Evolutionary conservation across 1,140 invertebrate species (phyloP).

Genomic region (Drosophila truncata): DNA sequence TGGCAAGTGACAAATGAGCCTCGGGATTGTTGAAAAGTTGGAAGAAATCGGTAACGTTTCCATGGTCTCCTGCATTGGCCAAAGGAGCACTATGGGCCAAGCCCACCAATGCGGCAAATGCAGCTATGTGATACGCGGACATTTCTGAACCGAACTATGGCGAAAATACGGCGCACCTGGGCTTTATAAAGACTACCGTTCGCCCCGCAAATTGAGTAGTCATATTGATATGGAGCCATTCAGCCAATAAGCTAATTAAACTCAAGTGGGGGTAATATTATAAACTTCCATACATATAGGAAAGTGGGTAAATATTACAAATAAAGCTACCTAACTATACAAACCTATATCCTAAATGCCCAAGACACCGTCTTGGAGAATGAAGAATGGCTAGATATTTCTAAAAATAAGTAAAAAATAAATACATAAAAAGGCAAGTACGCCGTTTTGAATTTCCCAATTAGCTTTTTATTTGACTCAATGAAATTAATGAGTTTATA

Average conservation of each 20-base stretch:
- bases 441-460: slow-evolving; percentile 1
- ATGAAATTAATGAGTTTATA: neutral
- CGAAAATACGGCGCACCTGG: neutral
- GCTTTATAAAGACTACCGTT: slow-evolving; percentile 20
- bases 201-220: neutral
- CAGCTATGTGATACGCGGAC: neutral
- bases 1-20: slow-evolving; percentile 25
- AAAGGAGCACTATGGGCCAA: slow-evolving; percentile 5
- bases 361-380: neutral
- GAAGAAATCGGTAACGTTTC: slow-evolving; percentile 27
- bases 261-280: neutral
- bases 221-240: slow-evolving; percentile 22
- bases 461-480: neutral
- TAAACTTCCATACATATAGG: neutral
- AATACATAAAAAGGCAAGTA: neutral
- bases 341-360: too few species aligned
- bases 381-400: neutral
- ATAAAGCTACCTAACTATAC: too few species aligned
- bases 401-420: too few species aligned
- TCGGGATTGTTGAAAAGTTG: slow-evolving; percentile 46
- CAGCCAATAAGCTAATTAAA: slow-evolving; percentile 18
- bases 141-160: slow-evolving; percentile 23
- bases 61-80: neutral
- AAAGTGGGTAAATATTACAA: neutral
- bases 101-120: neutral